Base-by-base conservation (phyloP, 2,113 vertebrate genomes). In the Muntiacus reevesi region DNA sequence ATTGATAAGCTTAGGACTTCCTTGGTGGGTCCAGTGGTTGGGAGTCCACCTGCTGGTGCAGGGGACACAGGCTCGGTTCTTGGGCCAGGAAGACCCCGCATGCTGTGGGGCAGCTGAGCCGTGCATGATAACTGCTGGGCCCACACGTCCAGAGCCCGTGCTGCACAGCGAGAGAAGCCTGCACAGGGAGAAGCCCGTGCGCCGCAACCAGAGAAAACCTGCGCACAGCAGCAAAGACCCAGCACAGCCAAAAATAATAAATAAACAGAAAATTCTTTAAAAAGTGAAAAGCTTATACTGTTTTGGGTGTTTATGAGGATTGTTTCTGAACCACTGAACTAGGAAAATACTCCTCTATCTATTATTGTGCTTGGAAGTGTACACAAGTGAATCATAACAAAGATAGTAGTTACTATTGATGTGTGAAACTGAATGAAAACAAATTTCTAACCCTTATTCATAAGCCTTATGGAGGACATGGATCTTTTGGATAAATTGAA, bases 401-500 rank as follows among this genome's bases (percentile, higher is more conserved):
- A 83, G 19, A 50, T 93, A 52, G 54, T 83, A 74, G 17, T 88
- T 95, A 62, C 86, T 97, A 9, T 36, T 79, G 54, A 30, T 85
- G 62, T 45, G 27, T 96, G 30, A 92, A 95, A 83, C 71, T 89
- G 23, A 95, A 67, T 81, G 67, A 89, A 86, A 94, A 93, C 55
- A 81, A 45, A 83, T 87, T 62, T 93, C 40, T 81, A 47, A 71
- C 87, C 64, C 21, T 71, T 79, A 82, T 40, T 93, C 36, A n/a
- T 78, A 87, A 93, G 47, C 12, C 23, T 89, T 96, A 60, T 47
- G 15, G 54, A 85, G 3, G 2, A 52, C 81, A 27, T 19, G 55
- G 14, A 54, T 78, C 16, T 67, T 45, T 64, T 82, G 55, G 54
- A 25, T 76, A 83, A 91, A 88, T 57, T 94, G 50, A 87, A 21